Percentiles rank a stretch among this genome's conserved stretches.
Conservation (phyloP, 2,113 vertebrate genomes). For the Zosterops borbonicus region DNA sequence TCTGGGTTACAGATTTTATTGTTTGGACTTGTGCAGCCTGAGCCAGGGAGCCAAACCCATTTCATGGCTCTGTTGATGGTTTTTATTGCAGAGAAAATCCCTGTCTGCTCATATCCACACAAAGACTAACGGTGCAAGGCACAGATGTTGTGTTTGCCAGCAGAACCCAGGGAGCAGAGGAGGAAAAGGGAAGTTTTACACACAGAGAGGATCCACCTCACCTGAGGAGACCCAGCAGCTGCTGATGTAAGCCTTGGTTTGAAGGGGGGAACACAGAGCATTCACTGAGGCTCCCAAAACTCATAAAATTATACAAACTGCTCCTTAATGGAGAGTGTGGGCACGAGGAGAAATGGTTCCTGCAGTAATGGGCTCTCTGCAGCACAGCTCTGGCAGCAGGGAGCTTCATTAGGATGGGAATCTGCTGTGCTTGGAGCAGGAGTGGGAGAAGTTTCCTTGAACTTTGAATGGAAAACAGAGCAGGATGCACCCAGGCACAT, state of each 20-base stretch:
- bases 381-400: background rate
- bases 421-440: background rate
- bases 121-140: background rate
- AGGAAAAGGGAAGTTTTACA: background rate
- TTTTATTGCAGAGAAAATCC: background rate
- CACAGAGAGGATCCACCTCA: background rate
- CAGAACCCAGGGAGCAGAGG: background rate
- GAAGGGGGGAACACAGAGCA: background rate
- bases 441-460: background rate
- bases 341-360: background rate
- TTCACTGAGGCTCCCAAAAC: background rate
- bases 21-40: background rate
- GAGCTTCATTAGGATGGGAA: background rate
- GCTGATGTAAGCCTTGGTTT: background rate
- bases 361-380: background rate
- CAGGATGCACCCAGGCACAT: background rate
- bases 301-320: background rate
- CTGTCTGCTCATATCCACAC: background rate
- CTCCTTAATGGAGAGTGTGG: background rate
- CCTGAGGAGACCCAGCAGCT: background rate
- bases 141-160: background rate
- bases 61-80: background rate
- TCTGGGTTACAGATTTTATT: background rate
- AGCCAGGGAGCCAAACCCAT: background rate
- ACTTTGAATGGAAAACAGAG: background rate